Evolutionary conservation across 2,797 vertebrate species (phyloP).

Genomic region (Iguana delicatissima): DNA sequence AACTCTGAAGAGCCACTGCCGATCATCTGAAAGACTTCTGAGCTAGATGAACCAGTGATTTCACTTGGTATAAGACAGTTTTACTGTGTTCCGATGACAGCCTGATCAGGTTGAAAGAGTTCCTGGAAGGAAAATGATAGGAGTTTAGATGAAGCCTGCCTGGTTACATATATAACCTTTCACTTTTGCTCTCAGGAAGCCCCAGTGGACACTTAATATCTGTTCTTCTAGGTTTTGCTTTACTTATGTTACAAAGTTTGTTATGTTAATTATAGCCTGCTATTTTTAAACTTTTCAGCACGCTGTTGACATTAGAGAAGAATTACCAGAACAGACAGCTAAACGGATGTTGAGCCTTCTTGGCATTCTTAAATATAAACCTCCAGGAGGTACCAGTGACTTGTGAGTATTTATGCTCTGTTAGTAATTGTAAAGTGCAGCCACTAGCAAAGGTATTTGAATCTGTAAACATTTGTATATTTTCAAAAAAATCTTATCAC

Average conservation of each 20-base stretch:
- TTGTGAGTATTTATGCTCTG: conserved; percentile 84
- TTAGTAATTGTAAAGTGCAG: background rate
- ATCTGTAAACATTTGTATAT: background rate
- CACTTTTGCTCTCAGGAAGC: conserved; percentile 13
- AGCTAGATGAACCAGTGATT: background rate
- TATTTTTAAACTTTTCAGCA: conserved; percentile 83
- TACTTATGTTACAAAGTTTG: conserved; percentile 1
- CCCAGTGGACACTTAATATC: background rate
- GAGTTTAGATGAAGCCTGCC: background rate
- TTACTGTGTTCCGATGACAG: background rate
- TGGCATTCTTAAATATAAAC: conserved; percentile 95
- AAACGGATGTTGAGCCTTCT: conserved; percentile 93
- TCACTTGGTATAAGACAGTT: background rate
- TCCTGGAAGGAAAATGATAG: background rate
- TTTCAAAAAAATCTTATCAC: background rate
- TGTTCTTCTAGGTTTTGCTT: conserved; percentile 13
- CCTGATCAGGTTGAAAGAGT: background rate
- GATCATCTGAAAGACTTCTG: background rate
- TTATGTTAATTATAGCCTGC: conserved; percentile 25
- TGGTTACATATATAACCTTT: conserved; percentile 29
- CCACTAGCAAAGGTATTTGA: conserved; percentile 4
- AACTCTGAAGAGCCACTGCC: background rate
- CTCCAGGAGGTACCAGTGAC: conserved; percentile 86
- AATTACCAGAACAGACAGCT: conserved; percentile 94
- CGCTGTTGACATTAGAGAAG: conserved; percentile 94